These are phyloP conservation scores for Octopus sinensis DNA, from an alignment of 1,140 invertebrate species.

Conservation along the genomic window DNA sequence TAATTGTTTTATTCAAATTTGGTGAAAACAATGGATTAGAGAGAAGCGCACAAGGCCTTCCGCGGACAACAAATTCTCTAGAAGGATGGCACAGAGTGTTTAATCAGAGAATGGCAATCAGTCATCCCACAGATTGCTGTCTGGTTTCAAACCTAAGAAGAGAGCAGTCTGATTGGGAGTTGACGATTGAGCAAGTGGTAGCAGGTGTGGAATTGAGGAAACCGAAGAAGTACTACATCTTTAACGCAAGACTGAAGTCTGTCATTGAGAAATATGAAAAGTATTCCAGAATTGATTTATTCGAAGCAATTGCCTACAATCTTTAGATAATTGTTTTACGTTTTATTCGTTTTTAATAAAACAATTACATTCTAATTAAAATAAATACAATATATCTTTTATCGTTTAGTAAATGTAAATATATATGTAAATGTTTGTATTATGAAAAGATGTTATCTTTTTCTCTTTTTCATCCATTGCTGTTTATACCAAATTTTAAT, in stretches of 20 bases:
- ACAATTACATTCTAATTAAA: too few relatives aligned
- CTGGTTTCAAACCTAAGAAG: conserved; percentile 10
- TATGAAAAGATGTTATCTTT: too few relatives aligned
- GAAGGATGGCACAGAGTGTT: conserved; percentile 10
- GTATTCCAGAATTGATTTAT: neutral
- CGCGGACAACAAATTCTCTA: neutral
- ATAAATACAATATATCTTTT: too few relatives aligned
- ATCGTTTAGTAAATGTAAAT: too few relatives aligned
- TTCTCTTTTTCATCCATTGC: too few relatives aligned
- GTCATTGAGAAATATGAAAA: conserved; percentile 11
- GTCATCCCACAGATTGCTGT: neutral
- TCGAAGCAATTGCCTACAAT: neutral
- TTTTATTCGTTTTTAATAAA: too few relatives aligned
- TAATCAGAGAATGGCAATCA: conserved; percentile 4
- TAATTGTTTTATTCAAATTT: too few relatives aligned
- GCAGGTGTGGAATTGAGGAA: conserved; percentile 13
- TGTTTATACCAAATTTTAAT: too few relatives aligned
- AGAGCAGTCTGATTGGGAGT: conserved; percentile 4
- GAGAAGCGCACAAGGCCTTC: too few relatives aligned
- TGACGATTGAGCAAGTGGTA: conserved; percentile 4
- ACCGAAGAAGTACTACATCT: neutral
- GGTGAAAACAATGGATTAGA: too few relatives aligned
- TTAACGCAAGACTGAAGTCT: neutral
- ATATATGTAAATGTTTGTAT: too few relatives aligned
- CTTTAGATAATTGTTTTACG: neutral